Conservation (phyloP, 2,797 vertebrate species). For the Atherinosoma microstoma region DNA sequence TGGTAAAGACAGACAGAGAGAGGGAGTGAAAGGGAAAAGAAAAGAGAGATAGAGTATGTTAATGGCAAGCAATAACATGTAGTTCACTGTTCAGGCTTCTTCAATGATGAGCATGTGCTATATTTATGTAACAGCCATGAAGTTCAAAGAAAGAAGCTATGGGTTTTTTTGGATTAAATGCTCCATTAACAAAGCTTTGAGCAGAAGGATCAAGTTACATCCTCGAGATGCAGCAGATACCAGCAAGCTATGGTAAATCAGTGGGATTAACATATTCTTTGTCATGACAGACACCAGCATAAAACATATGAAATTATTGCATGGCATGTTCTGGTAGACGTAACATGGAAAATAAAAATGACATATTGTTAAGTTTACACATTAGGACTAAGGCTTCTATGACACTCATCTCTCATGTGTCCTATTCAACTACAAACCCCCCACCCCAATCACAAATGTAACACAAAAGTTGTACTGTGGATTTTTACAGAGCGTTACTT, state of each 20-base stretch:
- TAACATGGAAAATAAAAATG: not conserved
- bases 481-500: not conserved
- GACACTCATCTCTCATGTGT: not conserved
- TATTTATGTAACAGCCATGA: slow-evolving; percentile 51
- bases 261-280: slow-evolving; percentile 17
- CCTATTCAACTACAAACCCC: too few relatives aligned
- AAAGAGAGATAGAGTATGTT: slow-evolving; percentile 49
- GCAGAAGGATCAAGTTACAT: slow-evolving; percentile 32
- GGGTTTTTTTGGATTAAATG: slow-evolving; percentile 44
- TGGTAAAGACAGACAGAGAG: slow-evolving; percentile 34
- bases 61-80: slow-evolving; percentile 75
- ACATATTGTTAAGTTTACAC: not conserved
- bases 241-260: slow-evolving; percentile 12
- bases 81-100: slow-evolving; percentile 54
- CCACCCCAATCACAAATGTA: too few relatives aligned
- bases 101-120: slow-evolving; percentile 54
- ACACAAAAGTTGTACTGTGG: too few relatives aligned
- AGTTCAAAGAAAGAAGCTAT: slow-evolving; percentile 54
- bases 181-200: slow-evolving; percentile 34
- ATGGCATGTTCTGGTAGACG: not conserved
- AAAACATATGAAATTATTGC: not conserved
- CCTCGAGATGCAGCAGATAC: slow-evolving; percentile 21
- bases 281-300: not conserved
- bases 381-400: not conserved
- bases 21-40: slow-evolving; percentile 12